Conservation (phyloP, 2,888 invertebrate genomes). For the Phortica okadai region DNA sequence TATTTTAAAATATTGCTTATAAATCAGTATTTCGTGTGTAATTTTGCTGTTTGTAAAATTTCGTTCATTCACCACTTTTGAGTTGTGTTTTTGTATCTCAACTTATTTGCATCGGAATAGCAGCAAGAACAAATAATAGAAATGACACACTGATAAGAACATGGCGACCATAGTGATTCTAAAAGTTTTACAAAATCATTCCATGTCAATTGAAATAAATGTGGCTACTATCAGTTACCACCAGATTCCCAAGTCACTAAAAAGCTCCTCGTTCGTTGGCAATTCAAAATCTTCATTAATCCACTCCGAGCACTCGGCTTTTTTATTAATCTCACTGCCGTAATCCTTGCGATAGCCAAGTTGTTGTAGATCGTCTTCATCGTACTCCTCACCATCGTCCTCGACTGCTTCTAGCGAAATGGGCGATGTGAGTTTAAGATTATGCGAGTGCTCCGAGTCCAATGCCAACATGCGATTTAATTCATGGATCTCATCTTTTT, state of each 20-base stretch:
- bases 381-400: constrained; percentile 68
- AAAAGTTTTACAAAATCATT: not conserved
- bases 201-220: not conserved
- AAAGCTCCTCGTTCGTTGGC: constrained; percentile 71
- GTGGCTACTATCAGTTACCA: constrained; percentile 55
- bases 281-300: constrained; percentile 70
- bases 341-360: constrained; percentile 69
- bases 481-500: constrained; percentile 52
- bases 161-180: not conserved
- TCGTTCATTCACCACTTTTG: no score
- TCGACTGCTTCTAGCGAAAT: constrained; percentile 68
- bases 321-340: constrained; percentile 46
- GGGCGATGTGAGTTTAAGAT: constrained; percentile 43
- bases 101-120: no score
- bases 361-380: constrained; percentile 69
- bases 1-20: no score
- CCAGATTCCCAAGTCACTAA: constrained; percentile 72
- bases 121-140: no score
- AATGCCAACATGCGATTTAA: constrained; percentile 59
- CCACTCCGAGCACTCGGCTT: constrained; percentile 65
- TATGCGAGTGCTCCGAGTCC: constrained; percentile 11
- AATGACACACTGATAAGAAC: not conserved
- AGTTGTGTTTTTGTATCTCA: no score
- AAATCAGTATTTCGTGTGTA: no score
- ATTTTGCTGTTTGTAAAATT: no score